These are phyloP conservation scores for human DNA, from an alignment of 2,113 vertebrate genomes.

Conservation along the genomic window DNA sequence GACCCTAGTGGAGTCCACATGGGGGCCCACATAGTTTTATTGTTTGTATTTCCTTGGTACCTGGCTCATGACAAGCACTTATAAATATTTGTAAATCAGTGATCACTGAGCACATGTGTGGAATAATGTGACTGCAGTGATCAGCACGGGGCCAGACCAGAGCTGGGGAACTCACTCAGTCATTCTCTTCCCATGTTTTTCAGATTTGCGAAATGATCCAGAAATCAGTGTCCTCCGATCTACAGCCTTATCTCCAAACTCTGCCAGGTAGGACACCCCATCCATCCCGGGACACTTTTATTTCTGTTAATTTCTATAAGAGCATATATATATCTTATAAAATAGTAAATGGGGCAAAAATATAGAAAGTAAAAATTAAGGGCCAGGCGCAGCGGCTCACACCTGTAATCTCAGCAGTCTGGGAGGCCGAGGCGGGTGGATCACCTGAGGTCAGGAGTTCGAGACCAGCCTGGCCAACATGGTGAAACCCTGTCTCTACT, in stretches of 20 bases:
- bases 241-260: conserved; percentile 79
- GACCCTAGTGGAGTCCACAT: background rate
- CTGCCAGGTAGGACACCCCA: conserved; percentile 78
- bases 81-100: background rate
- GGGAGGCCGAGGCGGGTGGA: no score
- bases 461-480: no score
- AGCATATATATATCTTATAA: background rate
- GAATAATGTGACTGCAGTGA: background rate
- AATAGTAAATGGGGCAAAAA: background rate
- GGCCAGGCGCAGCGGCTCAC: background rate
- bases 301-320: background rate
- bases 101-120: background rate
- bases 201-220: conserved; percentile 80
- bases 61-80: background rate
- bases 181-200: background rate
- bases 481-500: no score
- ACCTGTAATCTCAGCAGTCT: no score
- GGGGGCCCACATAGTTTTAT: background rate
- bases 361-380: background rate
- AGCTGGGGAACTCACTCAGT: background rate
- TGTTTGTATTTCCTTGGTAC: background rate
- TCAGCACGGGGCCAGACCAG: background rate
- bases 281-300: no score
- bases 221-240: background rate
- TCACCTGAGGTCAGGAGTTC: no score